Conservation (phyloP, 2,888 invertebrate species). For the Chrysolina americana region DNA sequence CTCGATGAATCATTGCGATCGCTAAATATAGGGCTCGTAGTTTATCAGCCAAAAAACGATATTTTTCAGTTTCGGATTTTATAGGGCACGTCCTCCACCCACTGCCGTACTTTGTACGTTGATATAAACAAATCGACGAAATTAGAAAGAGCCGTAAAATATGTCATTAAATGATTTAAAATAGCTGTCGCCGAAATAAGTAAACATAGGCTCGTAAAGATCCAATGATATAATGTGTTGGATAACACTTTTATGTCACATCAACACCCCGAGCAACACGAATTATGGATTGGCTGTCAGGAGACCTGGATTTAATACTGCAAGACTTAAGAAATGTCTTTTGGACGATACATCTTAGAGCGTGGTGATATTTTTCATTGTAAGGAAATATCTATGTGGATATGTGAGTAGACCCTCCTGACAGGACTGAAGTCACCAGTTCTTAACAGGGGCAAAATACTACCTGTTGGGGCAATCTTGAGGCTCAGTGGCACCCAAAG, state of each 20-base stretch:
- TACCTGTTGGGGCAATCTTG: too few species aligned
- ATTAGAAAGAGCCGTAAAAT: constrained; percentile 40
- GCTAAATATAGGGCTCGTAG: constrained; percentile 20
- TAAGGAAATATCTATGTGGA: too few species aligned
- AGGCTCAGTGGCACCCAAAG: too few species aligned
- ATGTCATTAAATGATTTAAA: constrained; percentile 39
- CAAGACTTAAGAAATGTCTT: not conserved
- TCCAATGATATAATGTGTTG: constrained; percentile 14
- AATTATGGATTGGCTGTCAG: too few species aligned
- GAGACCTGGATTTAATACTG: not conserved
- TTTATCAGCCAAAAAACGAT: constrained; percentile 24
- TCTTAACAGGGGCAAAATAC: too few species aligned
- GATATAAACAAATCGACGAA: constrained; percentile 38
- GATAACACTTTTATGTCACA: constrained; percentile 3
- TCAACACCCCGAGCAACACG: too few species aligned
- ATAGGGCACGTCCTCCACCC: constrained; percentile 24
- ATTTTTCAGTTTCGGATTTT: constrained; percentile 14
- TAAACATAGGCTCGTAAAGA: constrained; percentile 3
- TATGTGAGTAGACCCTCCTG: too few species aligned
- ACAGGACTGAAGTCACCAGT: too few species aligned
- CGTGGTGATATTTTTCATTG: too few species aligned
- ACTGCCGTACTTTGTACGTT: constrained; percentile 23
- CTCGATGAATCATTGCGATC: constrained; percentile 37
- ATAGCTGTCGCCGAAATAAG: constrained; percentile 5
- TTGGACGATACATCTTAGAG: too few species aligned